phyloP scores from a whole-genome alignment of 2,888 invertebrate species.

The Cinara cedri region DNA sequence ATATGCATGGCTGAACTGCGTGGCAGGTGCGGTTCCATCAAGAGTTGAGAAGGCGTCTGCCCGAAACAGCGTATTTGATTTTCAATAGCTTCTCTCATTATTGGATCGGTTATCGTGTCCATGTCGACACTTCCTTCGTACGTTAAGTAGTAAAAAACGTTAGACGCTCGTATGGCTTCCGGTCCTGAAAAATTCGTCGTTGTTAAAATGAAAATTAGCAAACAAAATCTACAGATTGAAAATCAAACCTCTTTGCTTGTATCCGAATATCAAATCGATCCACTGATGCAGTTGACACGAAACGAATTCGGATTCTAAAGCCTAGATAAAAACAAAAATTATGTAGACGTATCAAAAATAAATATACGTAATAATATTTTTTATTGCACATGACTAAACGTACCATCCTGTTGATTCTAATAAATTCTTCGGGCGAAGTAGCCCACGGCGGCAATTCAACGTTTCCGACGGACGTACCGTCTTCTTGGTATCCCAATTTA shows the following conservation, averaged over 20 bases:
- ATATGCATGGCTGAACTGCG: slow-evolving; percentile 93
- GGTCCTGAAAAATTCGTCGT: slow-evolving; percentile 70
- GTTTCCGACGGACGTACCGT: slow-evolving; percentile 77
- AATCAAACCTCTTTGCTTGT: slow-evolving; percentile 87
- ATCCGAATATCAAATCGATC: slow-evolving; percentile 99
- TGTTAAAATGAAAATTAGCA: too few species aligned
- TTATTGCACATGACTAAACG: slow-evolving; percentile 42
- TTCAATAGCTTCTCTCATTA: slow-evolving; percentile 89
- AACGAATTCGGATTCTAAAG: slow-evolving; percentile 97
- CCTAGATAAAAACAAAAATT: slow-evolving; percentile 65
- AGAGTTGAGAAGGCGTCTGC: slow-evolving; percentile 95
- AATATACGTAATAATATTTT: too few species aligned
- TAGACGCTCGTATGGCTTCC: slow-evolving; percentile 95
- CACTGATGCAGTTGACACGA: slow-evolving; percentile 99
- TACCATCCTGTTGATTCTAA: slow-evolving; percentile 94
- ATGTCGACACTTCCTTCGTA: slow-evolving; percentile 97
- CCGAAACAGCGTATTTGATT: slow-evolving; percentile 98
- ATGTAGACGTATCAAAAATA: slow-evolving; percentile 61
- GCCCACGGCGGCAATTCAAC: slow-evolving; percentile 97
- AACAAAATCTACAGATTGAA: background rate
- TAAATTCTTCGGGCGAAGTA: slow-evolving; percentile 95
- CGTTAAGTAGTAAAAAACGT: slow-evolving; percentile 98
- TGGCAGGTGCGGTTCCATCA: slow-evolving; percentile 98
- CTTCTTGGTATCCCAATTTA: slow-evolving; percentile 87
- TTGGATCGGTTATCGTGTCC: slow-evolving; percentile 84